Conservation (phyloP, 1,140 invertebrate species). For the Wasmannia auropunctata region DNA sequence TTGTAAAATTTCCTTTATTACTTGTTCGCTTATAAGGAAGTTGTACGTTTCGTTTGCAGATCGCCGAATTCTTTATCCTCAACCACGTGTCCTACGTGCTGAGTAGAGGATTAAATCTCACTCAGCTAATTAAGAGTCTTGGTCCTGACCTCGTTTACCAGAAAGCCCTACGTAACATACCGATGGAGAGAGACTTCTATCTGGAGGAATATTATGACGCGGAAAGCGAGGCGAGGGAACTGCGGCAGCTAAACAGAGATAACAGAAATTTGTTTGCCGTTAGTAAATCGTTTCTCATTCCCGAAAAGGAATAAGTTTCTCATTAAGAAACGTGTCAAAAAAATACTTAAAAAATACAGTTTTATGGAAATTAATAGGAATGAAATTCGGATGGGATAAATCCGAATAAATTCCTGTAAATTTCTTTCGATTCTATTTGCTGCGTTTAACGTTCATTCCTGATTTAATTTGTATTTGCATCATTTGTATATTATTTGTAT, state of each 20-base stretch:
- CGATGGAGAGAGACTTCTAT: conserved; percentile 43
- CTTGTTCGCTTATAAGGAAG: background rate
- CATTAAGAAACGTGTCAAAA: background rate
- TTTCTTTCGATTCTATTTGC: background rate
- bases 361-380: background rate
- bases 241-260: conserved; percentile 50
- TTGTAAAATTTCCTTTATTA: background rate
- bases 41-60: conserved; percentile 43
- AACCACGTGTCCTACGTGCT: conserved; percentile 28
- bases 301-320: background rate
- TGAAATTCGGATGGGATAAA: background rate
- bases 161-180: background rate
- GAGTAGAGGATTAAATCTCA: conserved; percentile 62
- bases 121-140: background rate
- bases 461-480: background rate
- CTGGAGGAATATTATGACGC: conserved; percentile 62
- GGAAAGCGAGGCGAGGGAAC: background rate
- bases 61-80: conserved; percentile 46
- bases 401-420: background rate
- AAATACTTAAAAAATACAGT: background rate
- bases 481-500: background rate
- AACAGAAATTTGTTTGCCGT: conserved; percentile 71
- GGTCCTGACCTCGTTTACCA: background rate
- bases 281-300: conserved; percentile 38
- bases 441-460: background rate